Evolutionary conservation across 2,888 invertebrate genomes (phyloP), one percentile per base, ranked within the genome.

Genomic region (Plagodis dolabraria): DNA sequence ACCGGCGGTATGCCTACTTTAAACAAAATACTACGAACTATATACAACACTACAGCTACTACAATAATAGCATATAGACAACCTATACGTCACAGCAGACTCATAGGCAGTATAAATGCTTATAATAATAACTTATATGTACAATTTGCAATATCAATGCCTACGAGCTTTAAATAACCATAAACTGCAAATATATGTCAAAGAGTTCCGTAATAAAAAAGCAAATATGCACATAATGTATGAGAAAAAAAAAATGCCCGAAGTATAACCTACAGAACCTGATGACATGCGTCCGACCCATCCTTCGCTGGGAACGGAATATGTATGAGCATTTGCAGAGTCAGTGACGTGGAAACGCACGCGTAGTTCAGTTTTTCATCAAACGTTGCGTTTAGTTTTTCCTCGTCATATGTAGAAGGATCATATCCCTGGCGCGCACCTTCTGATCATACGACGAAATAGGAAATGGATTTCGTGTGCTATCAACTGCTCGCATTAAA

Each of bases 351-450:
- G 79, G 65, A 71, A 74, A 70, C 67, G 57, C 62, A 50, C 69
- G 69, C 70, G 71, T 74, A 72, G 71, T 67, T 71, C 67, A 68
- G 74, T 71, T 79, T 77, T 80, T 77, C 76, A 79, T 79, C 78
- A 77, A 78, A 79, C 71, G 70, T 65, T 70, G 71, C 72, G 71
- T 73, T 72, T 65, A 64, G 10, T 73, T 77, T 76, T 79, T 65
- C 68, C 65, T 58, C 70, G 67, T 65, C 65, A 65, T 59, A 65
- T 45, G 57, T 61, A 60, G 9, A 10, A 40, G 10, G 8, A 10
- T 10, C 10, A 40, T 40, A 10, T 10, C 10, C 68, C 69, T 69
- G 72, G 71, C 72, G 71, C 72, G 70, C 43, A 40, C 10, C 10
- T 7, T 10, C 40, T 9, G 74, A 77, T 76, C 74, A 81, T 79